phyloP scores from a whole-genome alignment of 2,113 vertebrate species.

The Bombycilla garrulus region DNA sequence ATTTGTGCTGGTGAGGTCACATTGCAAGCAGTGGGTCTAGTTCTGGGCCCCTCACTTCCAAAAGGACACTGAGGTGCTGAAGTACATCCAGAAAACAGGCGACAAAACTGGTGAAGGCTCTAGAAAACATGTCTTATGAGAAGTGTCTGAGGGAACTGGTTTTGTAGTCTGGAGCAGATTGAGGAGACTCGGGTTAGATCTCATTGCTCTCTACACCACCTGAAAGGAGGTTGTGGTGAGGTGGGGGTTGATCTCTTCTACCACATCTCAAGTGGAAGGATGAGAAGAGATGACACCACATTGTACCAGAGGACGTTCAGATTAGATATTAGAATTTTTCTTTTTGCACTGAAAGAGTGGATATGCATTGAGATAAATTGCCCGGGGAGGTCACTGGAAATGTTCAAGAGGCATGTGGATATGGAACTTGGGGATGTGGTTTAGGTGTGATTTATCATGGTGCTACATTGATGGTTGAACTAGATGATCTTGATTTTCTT shows the following conservation, averaged over 20 bases:
- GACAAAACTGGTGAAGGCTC: background rate
- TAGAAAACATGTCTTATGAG: background rate
- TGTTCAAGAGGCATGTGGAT: background rate
- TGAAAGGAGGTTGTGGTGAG: background rate
- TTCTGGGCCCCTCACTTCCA: background rate
- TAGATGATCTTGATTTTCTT: background rate
- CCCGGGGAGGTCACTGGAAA: background rate
- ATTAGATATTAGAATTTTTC: background rate
- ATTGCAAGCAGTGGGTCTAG: too few species aligned
- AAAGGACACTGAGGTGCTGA: background rate
- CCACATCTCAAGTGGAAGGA: background rate
- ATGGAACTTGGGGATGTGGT: background rate
- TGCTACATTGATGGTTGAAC: background rate
- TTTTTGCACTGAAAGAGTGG: background rate
- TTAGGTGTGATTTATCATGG: background rate
- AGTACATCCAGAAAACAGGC: background rate
- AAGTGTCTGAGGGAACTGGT: background rate
- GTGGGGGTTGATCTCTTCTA: background rate
- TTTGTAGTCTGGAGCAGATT: background rate
- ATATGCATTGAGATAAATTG: background rate
- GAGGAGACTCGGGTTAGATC: background rate
- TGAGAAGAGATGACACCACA: rapidly evolving
- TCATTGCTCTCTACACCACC: background rate
- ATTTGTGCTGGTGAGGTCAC: background rate
- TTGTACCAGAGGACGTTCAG: background rate